phyloP scores from a whole-genome alignment of 2,797 vertebrate species.

The Pipistrellus pipistrellus region DNA sequence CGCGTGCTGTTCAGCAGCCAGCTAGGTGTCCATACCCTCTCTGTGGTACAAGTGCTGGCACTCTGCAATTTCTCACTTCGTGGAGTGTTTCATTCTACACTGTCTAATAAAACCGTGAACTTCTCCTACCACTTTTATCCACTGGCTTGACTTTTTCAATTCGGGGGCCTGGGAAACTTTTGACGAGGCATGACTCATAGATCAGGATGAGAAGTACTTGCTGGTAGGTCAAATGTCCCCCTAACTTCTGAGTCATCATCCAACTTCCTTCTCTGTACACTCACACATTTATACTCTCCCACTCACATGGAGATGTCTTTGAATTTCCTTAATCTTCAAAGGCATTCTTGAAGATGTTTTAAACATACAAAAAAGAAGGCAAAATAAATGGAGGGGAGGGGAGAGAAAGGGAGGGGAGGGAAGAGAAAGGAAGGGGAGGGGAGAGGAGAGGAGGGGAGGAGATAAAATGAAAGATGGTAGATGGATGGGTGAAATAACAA shows the following conservation, averaged over 20 bases:
- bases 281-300: neutral
- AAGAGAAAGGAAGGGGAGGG: neutral
- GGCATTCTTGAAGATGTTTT: neutral
- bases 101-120: neutral
- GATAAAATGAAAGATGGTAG: neutral
- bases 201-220: neutral
- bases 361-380: neutral
- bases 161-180: slow-evolving; percentile 14
- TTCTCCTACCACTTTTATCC: neutral
- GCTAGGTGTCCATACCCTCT: neutral
- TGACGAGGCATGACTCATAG: neutral
- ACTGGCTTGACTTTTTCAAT: slow-evolving; percentile 21
- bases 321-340: neutral
- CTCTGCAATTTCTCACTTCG: neutral
- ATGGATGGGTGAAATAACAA: neutral
- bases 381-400: neutral
- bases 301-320: neutral
- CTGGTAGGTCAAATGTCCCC: neutral
- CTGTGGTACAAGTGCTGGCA: neutral
- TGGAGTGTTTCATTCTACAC: neutral
- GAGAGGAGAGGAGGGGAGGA: neutral
- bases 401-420: neutral
- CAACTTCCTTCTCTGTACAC: neutral
- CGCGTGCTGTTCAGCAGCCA: accelerated
- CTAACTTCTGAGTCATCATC: neutral